Percentiles rank a stretch among this genome's conserved stretches.
Evolutionary conservation across 2,797 vertebrate genomes (phyloP).

Genomic region (Lacerta bilineata): DNA sequence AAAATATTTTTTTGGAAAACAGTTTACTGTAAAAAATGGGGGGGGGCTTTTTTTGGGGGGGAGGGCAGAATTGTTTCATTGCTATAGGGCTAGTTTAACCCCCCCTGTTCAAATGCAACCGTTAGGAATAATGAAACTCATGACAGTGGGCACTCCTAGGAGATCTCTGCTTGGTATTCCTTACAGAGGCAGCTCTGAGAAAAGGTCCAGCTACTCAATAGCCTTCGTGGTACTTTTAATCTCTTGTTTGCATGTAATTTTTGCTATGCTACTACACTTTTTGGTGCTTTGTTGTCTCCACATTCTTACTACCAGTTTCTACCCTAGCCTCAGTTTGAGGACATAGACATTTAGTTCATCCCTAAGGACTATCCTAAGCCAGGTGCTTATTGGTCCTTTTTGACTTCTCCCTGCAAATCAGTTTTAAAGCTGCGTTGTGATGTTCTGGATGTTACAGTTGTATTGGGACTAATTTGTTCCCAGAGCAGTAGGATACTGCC

Average conservation of each 20-base stretch:
- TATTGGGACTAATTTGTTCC: slow-evolving; percentile 17
- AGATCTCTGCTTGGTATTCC: no score
- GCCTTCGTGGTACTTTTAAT: not conserved
- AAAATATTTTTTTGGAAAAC: no score
- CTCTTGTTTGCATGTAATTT: not conserved
- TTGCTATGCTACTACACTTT: not conserved
- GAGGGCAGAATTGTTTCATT: no score
- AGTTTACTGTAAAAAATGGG: no score
- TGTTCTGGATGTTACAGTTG: not conserved
- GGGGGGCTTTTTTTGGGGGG: no score
- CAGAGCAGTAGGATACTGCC: not conserved
- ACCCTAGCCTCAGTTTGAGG: not conserved
- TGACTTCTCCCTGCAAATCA: not conserved
- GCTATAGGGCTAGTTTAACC: no score
- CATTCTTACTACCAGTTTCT: not conserved
- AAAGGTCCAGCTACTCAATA: no score
- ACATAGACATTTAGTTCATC: not conserved
- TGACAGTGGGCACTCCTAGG: no score
- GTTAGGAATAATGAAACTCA: no score
- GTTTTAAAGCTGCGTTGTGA: not conserved
- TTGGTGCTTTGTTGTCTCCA: not conserved
- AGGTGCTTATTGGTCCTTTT: not conserved
- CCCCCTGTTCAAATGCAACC: no score
- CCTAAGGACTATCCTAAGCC: not conserved
- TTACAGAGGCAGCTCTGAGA: no score